Evolutionary conservation across 2,797 vertebrate species (phyloP).

Genomic region (Phoxinus dragarum): DNA sequence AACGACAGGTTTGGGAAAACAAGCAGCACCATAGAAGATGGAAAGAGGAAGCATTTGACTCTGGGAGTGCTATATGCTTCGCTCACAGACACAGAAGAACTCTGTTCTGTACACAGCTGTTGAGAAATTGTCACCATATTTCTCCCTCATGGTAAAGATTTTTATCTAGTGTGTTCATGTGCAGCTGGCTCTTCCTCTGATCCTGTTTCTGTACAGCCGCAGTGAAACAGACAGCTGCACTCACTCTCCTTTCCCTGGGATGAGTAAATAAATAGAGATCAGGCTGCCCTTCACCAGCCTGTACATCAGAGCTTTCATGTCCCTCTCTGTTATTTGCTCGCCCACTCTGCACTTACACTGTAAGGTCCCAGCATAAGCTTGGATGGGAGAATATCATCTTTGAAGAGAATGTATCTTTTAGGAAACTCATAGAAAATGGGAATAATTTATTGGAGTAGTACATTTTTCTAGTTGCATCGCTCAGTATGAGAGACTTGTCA

Average conservation of each 20-base stretch:
- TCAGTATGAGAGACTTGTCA: slow-evolving; percentile 22
- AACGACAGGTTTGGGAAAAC: slow-evolving; percentile 41
- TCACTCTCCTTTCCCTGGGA: slow-evolving; percentile 43
- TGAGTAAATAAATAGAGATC: slow-evolving; percentile 65
- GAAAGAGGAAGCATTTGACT: slow-evolving; percentile 13
- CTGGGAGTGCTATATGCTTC: slow-evolving; percentile 36
- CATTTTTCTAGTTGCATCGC: background rate
- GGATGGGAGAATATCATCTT: background rate
- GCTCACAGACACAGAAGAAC: slow-evolving; percentile 19
- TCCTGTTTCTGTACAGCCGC: slow-evolving; percentile 17
- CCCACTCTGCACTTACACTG: background rate
- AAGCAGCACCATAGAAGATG: background rate
- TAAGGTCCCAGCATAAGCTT: slow-evolving; percentile 1
- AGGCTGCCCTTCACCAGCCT: slow-evolving; percentile 39
- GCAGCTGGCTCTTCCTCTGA: slow-evolving; percentile 39
- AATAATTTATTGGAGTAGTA: background rate
- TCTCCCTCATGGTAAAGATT: slow-evolving; percentile 44
- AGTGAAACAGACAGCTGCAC: slow-evolving; percentile 9
- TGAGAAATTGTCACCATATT: slow-evolving; percentile 57
- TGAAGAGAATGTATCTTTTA: background rate
- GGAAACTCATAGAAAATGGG: background rate
- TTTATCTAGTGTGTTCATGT: slow-evolving; percentile 31
- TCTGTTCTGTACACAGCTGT: slow-evolving; percentile 61
- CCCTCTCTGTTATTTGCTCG: slow-evolving; percentile 15
- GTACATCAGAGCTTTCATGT: slow-evolving; percentile 45